These are phyloP conservation scores for Rhabdomys pumilio DNA, from an alignment of 2,797 vertebrate genomes.

Conservation along the genomic window DNA sequence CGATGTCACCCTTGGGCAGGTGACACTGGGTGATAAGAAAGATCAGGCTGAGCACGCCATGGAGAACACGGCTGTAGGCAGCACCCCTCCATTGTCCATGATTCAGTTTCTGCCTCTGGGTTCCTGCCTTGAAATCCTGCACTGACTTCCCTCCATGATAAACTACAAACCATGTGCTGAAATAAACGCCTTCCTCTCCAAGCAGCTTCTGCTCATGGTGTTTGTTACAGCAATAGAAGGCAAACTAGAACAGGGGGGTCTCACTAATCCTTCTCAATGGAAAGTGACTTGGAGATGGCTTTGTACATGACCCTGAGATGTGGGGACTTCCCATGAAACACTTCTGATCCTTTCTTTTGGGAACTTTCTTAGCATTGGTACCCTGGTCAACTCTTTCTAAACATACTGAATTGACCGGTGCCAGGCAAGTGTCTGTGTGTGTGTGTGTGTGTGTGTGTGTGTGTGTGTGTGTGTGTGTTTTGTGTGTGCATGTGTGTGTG, in stretches of 20 bases:
- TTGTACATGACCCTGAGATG: not conserved
- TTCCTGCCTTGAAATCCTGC: not conserved
- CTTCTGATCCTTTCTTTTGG: not conserved
- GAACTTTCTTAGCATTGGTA: not conserved
- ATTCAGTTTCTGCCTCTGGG: not conserved
- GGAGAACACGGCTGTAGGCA: not conserved
- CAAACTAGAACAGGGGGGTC: not conserved
- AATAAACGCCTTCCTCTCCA: not conserved
- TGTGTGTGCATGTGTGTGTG: no score
- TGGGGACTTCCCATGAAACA: not conserved
- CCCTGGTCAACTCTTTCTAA: not conserved
- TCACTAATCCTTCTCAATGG: not conserved
- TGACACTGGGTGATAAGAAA: not conserved
- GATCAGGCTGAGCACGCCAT: not conserved
- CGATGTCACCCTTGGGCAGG: not conserved
- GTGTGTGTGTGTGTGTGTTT: no score
- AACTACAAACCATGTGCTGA: not conserved
- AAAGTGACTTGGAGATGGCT: not conserved
- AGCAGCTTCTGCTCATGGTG: not conserved
- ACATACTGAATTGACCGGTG: not conserved
- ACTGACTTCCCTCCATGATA: not conserved
- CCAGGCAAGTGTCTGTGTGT: not conserved
- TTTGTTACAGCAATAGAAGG: not conserved
- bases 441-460: not conserved
- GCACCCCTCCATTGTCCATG: no score